These are phyloP conservation scores for Lophura nycthemera DNA, from an alignment of 2,113 vertebrate genomes.

Conservation along the genomic window DNA sequence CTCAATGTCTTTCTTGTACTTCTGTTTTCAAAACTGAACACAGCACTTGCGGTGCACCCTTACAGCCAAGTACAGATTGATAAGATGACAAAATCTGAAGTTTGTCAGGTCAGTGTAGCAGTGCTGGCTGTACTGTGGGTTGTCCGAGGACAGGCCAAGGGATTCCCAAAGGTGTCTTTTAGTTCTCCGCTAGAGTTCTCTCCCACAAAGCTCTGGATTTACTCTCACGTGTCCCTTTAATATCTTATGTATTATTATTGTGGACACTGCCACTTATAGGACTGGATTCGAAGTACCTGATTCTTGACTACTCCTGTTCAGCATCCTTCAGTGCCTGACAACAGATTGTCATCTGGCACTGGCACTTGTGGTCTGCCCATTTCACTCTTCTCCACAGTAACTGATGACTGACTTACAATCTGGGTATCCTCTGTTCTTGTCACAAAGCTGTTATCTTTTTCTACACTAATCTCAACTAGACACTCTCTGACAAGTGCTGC, in stretches of 20 bases:
- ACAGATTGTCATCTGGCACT: background rate
- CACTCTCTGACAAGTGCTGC: background rate
- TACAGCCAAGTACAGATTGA: too few relatives aligned
- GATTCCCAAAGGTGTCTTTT: background rate
- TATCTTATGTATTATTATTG: background rate
- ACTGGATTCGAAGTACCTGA: background rate
- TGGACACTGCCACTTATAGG: background rate
- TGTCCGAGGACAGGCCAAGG: background rate
- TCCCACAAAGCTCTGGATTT: background rate
- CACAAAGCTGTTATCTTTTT: background rate
- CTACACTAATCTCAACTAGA: background rate
- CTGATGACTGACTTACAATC: background rate
- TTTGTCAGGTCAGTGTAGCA: background rate
- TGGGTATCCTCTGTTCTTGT: background rate
- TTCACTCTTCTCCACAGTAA: background rate
- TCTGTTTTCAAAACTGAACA: too few relatives aligned
- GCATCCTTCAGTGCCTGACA: background rate
- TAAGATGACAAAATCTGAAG: background rate
- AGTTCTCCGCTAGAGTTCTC: background rate
- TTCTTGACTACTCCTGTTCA: background rate
- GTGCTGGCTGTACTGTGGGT: fast-evolving
- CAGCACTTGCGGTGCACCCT: too few relatives aligned
- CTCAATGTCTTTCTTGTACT: too few relatives aligned
- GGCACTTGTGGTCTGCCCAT: background rate
- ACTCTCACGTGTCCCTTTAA: background rate